Conservation (phyloP, 2,888 invertebrate species). For the Agrilus cyanescens region DNA sequence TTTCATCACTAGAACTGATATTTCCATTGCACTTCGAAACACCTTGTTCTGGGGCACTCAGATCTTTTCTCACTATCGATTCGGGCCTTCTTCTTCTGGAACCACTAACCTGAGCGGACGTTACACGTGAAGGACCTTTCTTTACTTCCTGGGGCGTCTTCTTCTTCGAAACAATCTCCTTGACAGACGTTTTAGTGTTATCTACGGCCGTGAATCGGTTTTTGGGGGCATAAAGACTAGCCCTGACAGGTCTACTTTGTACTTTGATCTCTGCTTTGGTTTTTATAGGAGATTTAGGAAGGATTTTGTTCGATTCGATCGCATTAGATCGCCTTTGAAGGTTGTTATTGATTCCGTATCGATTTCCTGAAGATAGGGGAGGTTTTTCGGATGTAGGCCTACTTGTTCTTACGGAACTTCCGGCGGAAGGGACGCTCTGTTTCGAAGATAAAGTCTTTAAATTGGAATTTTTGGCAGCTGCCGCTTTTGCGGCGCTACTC, state of each 20-base stretch:
- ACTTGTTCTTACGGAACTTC: slow-evolving; percentile 7
- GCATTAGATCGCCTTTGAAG: neutral
- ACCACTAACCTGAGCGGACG: no score
- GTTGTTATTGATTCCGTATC: neutral
- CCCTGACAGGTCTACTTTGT: no score
- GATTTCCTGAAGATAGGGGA: neutral
- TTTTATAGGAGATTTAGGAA: no score
- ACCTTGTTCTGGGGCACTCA: neutral
- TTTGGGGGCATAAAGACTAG: no score
- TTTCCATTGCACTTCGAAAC: no score
- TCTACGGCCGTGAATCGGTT: no score
- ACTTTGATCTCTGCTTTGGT: no score
- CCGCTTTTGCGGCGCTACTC: slow-evolving; percentile 46
- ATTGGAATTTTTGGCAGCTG: slow-evolving; percentile 23
- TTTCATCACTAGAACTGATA: no score
- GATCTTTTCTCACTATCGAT: no score
- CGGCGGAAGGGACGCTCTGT: slow-evolving; percentile 11
- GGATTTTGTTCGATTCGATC: neutral
- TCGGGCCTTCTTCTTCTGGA: no score
- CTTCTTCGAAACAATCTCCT: no score
- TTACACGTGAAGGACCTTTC: neutral
- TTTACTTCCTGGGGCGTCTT: neutral
- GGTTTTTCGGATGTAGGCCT: slow-evolving; percentile 7
- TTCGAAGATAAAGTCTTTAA: slow-evolving; percentile 8
- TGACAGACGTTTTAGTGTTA: no score